Percentiles rank a stretch among this genome's conserved stretches.
phyloP scores from a whole-genome alignment of 2,888 invertebrate species.

The Pedicia rivosa region DNA sequence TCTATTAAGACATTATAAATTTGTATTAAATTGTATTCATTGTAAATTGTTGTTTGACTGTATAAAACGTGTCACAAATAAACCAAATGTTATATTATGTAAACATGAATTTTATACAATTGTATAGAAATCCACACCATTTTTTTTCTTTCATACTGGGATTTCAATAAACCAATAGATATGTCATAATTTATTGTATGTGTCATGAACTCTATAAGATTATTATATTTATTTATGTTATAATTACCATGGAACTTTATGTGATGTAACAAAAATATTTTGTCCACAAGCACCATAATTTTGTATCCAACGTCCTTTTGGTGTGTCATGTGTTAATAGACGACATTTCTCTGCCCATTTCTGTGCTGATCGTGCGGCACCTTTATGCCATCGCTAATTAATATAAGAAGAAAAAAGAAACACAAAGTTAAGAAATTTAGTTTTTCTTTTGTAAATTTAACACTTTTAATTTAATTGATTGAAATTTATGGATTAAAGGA shows the following conservation, averaged over 20 bases:
- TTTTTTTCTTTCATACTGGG: background rate
- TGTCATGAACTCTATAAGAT: no score
- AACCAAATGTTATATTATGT: no score
- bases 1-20: no score
- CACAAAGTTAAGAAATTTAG: background rate
- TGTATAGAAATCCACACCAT: no score
- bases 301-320: conserved; percentile 38
- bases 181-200: no score
- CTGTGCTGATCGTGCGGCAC: conserved; percentile 55
- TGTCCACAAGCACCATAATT: conserved; percentile 61
- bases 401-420: conserved; percentile 4
- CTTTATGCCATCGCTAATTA: conserved; percentile 52
- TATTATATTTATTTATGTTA: no score
- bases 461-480: no score
- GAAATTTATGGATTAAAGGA: no score
- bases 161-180: background rate
- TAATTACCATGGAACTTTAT: conserved; percentile 60
- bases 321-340: conserved; percentile 51
- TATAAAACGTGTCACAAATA: no score
- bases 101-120: no score
- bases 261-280: conserved; percentile 66
- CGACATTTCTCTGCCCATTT: conserved; percentile 55
- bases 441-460: background rate
- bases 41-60: no score
- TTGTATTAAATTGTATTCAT: no score